Base-by-base conservation (phyloP, 2,113 vertebrate species). In the Cavia aperea region DNA sequence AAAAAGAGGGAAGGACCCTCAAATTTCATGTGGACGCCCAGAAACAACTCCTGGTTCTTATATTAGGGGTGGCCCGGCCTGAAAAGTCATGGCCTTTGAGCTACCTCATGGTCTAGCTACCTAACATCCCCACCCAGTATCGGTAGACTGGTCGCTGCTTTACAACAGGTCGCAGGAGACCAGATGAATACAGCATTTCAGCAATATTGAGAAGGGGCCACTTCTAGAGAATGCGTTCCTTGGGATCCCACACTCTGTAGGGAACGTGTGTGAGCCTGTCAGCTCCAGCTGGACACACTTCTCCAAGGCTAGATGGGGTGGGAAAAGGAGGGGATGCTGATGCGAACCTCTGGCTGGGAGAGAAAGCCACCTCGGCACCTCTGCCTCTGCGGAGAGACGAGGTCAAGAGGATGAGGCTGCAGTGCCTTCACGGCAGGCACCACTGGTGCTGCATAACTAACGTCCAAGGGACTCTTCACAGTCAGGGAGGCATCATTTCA, bases 201-300 rank as follows among this genome's bases (percentile, higher is more conserved):
- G 68, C 10, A 66, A 31, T 12, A 39, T 31, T 82, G 66, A 46
- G 81, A 92, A 92, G 12, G 18, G 33, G 33, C 13, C 58, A 70
- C 7, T 89, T 58, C 33, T 58, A 66, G 26, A 72, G 43, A 82
- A 39, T 16, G 5, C 46, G 7, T 68, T 78, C 78, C 36, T 18
- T 66, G 7, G 70, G 23, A 73, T 63, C 39, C 29, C 1, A 82
- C 66, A 36, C 19, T n/a, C 0, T 14, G 24, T 1, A 39, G 23
- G 29, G n/a, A 26, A 43, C 0, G 2, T 29, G 2, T 4, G 21
- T 8, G 23, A 16, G 33, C 19, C 72, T 23, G 13, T 14, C 24
- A 62, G 16, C 21, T 79, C 51, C 70, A 79, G 26, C 29, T 62
- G 24, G 54, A 7, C 14, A 23, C 4, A 6, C 19, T 62, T 75